Evolutionary conservation across 2,797 vertebrate species (phyloP).

Genomic region (Diplodus puntazzo): DNA sequence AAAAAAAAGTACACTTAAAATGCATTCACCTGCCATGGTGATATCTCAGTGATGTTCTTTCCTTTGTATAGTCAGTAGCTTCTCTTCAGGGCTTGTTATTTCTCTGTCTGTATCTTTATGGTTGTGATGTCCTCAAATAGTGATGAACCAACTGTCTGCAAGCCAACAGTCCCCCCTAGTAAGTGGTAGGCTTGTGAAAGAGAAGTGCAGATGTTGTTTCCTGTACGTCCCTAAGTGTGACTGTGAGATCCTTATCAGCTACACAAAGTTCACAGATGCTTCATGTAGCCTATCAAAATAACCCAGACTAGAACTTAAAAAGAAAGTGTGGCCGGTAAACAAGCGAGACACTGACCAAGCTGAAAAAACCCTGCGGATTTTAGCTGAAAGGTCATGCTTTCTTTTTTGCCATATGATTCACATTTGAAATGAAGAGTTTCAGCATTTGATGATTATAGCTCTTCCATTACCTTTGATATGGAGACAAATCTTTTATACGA

Average conservation of each 20-base stretch:
- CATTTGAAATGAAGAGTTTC: background rate
- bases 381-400: background rate
- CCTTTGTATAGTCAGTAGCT: background rate
- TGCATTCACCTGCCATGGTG: slow-evolving; percentile 61
- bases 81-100: background rate
- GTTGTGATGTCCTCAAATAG: background rate
- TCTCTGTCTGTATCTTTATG: background rate
- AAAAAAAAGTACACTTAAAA: background rate
- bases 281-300: background rate
- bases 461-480: background rate
- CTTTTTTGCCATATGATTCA: background rate
- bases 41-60: slow-evolving; percentile 16
- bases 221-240: slow-evolving; percentile 29
- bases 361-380: background rate
- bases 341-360: background rate
- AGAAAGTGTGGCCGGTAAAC: background rate
- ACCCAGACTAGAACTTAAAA: background rate
- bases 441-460: background rate
- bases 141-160: background rate
- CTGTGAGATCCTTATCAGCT: slow-evolving; percentile 65
- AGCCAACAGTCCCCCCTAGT: background rate
- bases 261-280: background rate
- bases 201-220: slow-evolving; percentile 46
- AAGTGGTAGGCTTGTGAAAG: background rate
- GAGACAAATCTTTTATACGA: background rate